Evolutionary conservation across 2,797 vertebrate species (phyloP), one percentile per base, ranked within the genome.

Genomic region (Pangasius mekongensis): DNA sequence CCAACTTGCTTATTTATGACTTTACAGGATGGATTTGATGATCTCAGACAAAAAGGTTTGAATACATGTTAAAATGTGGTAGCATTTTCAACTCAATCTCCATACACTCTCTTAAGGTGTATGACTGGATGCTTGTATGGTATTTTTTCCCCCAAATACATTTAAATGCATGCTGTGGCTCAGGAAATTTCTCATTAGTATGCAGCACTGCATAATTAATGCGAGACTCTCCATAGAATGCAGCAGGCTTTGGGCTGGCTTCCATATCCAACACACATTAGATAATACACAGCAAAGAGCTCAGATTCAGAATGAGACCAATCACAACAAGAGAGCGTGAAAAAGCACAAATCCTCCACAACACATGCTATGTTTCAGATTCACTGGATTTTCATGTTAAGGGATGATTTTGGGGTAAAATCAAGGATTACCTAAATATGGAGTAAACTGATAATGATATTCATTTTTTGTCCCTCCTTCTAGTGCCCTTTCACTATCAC

Each of bases 101-200:
- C 58, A 83, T 62, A 64, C 3, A 30, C 24, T n/a, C 33, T 14
- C 58, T 83, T 47, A 43, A 83, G 27, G 1, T 27, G 20, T 11
- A 39, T 3, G 56, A 43, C 0, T 60, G 47, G 7, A 33, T 22
- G 56, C n/a, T 36, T 62, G 30, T 36, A 20, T 30, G 27, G 20
- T 8, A 16, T 11, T 83, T 64, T 43, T n/a, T 27, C 16, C 18
- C 20, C 5, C 39, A 43, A 74, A 71, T 30, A 47, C 13, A 36
- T 74, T 76, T 66, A 62, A 66, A 83, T 64, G 30, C 80, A 83
- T 74, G 67, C 67, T 74, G 66, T 52, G 39, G n/a, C 24, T 81
- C 6, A 3, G 49, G 47, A 83, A 90, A 74, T 20, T 47, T 33
- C 54, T 83, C 43, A 85, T 91, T 89, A 91, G 86, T 66, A 88